These are phyloP conservation scores for Amblyopsis hoosieri DNA, from an alignment of 2,797 vertebrate genomes.

Conservation along the genomic window DNA sequence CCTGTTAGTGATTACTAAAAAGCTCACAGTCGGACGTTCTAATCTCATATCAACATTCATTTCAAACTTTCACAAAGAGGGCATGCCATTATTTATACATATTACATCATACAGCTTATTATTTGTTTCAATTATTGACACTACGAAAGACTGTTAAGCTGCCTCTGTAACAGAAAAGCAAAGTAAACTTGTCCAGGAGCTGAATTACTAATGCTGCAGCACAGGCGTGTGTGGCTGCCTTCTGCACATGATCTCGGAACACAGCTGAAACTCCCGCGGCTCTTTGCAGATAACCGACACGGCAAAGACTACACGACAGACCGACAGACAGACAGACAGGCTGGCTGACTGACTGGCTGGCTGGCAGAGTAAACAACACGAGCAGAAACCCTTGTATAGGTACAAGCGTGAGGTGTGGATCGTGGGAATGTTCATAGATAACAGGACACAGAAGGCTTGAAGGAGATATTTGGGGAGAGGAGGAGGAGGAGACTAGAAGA, in stretches of 20 bases:
- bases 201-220: slow-evolving; percentile 17
- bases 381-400: no score
- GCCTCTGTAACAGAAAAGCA: background rate
- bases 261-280: slow-evolving; percentile 51
- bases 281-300: slow-evolving; percentile 28
- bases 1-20: no score
- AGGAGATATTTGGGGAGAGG: slow-evolving; percentile 10
- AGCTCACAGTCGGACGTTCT: no score
- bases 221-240: slow-evolving; percentile 7
- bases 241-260: slow-evolving; percentile 48
- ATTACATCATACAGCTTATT: background rate
- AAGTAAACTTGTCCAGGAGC: slow-evolving; percentile 18
- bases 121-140: background rate
- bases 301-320: slow-evolving; percentile 16
- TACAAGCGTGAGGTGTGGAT: background rate
- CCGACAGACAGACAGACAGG: background rate
- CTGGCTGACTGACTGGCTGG: no score
- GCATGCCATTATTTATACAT: no score
- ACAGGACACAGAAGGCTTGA: slow-evolving; percentile 5
- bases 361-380: background rate
- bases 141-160: background rate
- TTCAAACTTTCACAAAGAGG: no score
- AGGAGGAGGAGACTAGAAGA: slow-evolving; percentile 2
- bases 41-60: no score
- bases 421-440: slow-evolving; percentile 12